Conservation (phyloP, 2,888 invertebrate species). For the Abrostola tripartita region DNA sequence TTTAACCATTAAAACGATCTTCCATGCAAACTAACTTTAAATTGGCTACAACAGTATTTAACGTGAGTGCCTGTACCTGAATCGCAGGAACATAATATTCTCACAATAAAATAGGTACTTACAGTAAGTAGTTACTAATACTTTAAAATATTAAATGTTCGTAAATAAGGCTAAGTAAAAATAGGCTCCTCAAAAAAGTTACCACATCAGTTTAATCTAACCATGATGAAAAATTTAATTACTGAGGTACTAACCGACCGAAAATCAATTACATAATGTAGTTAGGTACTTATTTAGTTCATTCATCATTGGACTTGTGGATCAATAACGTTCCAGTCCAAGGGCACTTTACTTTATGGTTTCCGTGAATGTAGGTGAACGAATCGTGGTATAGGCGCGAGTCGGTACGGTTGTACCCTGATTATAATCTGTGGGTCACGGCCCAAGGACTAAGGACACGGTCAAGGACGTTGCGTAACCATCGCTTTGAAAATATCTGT, state of each 20-base stretch:
- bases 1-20: too few relatives aligned
- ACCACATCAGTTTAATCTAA: too few relatives aligned
- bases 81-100: too few relatives aligned
- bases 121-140: not conserved
- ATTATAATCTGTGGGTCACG: constrained; percentile 47
- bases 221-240: too few relatives aligned
- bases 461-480: constrained; percentile 47
- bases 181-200: not conserved
- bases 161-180: not conserved
- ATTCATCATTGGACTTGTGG: constrained; percentile 31
- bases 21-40: too few relatives aligned
- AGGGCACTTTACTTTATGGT: constrained; percentile 64
- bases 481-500: constrained; percentile 4
- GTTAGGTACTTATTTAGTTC: too few relatives aligned
- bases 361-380: constrained; percentile 65
- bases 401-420: constrained; percentile 32
- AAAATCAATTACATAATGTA: not conserved
- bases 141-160: not conserved
- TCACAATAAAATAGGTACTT: not conserved
- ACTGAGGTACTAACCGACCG: not conserved
- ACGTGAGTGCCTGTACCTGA: too few relatives aligned
- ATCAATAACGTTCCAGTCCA: constrained; percentile 29
- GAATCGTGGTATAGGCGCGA: constrained; percentile 43
- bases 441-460: constrained; percentile 35
- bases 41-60: too few relatives aligned